These are phyloP conservation scores for Branchipolynoe longqiensis DNA, from an alignment of 2,888 invertebrate genomes.

Conservation along the genomic window DNA sequence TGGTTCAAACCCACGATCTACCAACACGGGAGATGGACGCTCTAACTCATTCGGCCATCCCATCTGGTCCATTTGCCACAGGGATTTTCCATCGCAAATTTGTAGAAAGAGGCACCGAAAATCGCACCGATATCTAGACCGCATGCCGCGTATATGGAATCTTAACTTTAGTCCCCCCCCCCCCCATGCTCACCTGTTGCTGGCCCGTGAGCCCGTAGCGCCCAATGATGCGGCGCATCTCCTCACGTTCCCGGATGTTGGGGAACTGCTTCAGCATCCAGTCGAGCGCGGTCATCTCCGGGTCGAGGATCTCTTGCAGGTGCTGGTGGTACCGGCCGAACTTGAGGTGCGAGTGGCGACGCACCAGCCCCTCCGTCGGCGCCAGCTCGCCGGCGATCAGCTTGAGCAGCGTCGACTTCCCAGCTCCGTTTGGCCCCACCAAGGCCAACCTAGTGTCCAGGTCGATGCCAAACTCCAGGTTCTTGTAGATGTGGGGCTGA, in stretches of 20 bases:
- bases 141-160: no score
- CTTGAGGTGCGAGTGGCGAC: conserved; percentile 98
- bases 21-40: no score
- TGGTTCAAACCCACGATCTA: no score
- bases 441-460: conserved; percentile 96
- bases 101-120: no score
- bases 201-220: conserved; percentile 98
- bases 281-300: conserved; percentile 96
- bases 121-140: no score
- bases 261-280: conserved; percentile 99
- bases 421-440: conserved; percentile 98
- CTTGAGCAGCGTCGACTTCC: conserved; percentile 98
- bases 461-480: conserved; percentile 99
- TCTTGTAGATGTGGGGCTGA: conserved; percentile 94
- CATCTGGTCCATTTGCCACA: no score
- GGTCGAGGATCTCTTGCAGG: conserved; percentile 95
- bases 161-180: no score
- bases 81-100: no score
- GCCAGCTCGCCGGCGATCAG: conserved; percentile 96
- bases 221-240: conserved; percentile 99
- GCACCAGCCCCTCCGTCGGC: conserved; percentile 97
- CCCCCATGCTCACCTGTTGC: conserved; percentile 84
- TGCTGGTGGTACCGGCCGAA: conserved; percentile 99
- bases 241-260: conserved; percentile 97
- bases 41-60: no score